Evolutionary conservation across 2,797 vertebrate species (phyloP).

Genomic region (Simalia tracyae): DNA sequence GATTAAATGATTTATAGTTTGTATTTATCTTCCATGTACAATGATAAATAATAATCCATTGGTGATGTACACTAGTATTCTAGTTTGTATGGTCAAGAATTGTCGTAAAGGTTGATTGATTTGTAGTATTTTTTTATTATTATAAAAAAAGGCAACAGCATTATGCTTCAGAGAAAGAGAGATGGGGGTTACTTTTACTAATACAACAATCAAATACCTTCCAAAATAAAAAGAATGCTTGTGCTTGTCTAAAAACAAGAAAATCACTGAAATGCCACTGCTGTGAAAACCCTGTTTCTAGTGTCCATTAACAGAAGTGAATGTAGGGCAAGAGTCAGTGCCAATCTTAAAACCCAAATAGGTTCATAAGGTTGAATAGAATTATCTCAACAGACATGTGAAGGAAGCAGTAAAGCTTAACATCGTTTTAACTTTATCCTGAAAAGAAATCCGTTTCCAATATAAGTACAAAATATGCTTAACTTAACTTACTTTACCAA

Average conservation of each 20-base stretch:
- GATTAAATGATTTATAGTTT: background rate
- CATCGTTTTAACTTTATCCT: background rate
- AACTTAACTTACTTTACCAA: background rate
- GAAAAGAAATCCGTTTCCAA: background rate
- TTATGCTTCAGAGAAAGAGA: background rate
- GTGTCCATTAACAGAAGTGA: background rate
- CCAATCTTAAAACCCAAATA: background rate
- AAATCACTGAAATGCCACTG: background rate
- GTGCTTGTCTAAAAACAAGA: background rate
- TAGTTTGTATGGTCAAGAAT: background rate
- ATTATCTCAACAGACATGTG: background rate
- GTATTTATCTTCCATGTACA: background rate
- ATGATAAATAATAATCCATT: background rate
- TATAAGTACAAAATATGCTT: background rate
- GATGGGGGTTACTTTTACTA: background rate
- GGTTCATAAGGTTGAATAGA: background rate
- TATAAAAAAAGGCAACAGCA: background rate
- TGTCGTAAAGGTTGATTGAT: background rate
- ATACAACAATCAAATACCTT: background rate
- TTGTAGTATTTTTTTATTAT: background rate
- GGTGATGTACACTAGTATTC: background rate
- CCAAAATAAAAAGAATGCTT: background rate
- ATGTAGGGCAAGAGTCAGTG: background rate
- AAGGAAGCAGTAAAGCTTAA: too few species aligned
- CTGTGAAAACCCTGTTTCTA: background rate